Percentiles rank a stretch among this genome's conserved stretches.
These are phyloP conservation scores for Aporophyla nigra DNA, from an alignment of 2,888 invertebrate genomes.

Conservation along the genomic window DNA sequence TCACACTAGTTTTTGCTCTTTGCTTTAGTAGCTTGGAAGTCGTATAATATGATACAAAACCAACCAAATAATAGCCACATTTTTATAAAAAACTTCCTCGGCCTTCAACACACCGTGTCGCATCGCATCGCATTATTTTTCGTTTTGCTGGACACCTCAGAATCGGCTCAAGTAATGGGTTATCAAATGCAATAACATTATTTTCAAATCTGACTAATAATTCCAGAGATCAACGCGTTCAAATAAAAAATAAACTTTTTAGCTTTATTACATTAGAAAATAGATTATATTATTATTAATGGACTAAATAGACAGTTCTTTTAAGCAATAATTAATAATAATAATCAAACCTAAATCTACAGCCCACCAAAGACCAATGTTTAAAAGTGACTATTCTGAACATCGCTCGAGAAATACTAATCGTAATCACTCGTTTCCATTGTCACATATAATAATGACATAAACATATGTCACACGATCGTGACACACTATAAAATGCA, in stretches of 20 bases:
- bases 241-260: neutral
- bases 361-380: neutral
- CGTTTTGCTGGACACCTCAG: neutral
- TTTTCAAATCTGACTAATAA: neutral
- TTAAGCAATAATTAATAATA: no score
- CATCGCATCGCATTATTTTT: neutral
- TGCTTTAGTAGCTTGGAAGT: no score
- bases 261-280: neutral
- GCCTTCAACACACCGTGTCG: no score
- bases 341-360: no score
- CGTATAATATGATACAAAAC: no score
- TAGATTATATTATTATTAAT: neutral
- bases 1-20: neutral
- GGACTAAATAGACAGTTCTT: neutral
- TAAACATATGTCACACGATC: conserved; percentile 40
- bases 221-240: neutral
- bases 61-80: no score
- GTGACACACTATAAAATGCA: conserved; percentile 40
- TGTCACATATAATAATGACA: conserved; percentile 29
- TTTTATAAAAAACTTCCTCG: no score
- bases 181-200: neutral
- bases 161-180: neutral
- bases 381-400: conserved; percentile 1
- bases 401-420: conserved; percentile 3
- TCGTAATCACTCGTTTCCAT: conserved; percentile 15